Percentiles rank a stretch among this genome's conserved stretches.
These are phyloP conservation scores for Tethya wilhelma DNA, from an alignment of 37 sponge, comb jelly and placozoan genomes.

Conservation along the genomic window DNA sequence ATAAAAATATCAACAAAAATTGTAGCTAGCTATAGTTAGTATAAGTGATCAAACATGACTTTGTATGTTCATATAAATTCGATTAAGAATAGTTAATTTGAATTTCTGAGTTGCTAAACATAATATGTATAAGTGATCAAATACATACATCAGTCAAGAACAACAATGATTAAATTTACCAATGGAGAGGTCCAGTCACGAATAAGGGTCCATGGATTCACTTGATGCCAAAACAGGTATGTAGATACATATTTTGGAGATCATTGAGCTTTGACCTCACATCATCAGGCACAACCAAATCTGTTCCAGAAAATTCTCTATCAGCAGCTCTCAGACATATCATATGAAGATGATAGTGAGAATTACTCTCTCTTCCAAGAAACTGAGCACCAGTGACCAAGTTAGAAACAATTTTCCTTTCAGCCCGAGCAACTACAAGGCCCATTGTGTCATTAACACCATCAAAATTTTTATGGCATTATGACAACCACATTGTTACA, in stretches of 20 bases:
- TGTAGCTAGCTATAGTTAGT: neutral
- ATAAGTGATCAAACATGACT: neutral
- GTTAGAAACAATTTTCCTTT: conserved; percentile 14
- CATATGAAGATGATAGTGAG: conserved; percentile 23
- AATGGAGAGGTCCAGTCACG: neutral
- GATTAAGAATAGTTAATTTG: too few species aligned
- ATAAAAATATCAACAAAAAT: neutral
- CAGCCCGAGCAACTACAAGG: conserved; percentile 23
- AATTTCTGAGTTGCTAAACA: too few species aligned
- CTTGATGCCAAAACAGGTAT: neutral
- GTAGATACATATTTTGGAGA: neutral
- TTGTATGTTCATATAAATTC: too few species aligned
- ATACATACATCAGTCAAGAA: too few species aligned
- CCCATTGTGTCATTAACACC: conserved; percentile 21
- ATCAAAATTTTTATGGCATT: conserved; percentile 16
- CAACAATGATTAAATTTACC: too few species aligned
- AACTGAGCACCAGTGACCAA: conserved; percentile 29
- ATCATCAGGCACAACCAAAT: neutral
- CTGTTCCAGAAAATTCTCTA: neutral
- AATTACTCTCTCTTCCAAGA: conserved; percentile 31
- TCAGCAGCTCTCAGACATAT: neutral
- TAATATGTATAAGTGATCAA: too few species aligned
- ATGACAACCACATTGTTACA: neutral
- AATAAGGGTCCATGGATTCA: too few species aligned
- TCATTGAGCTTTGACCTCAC: neutral